Percentiles rank a stretch among this genome's conserved stretches.
These are phyloP conservation scores for Hyposmocoma kahamanoa DNA, from an alignment of 1,140 invertebrate genomes.

Conservation along the genomic window DNA sequence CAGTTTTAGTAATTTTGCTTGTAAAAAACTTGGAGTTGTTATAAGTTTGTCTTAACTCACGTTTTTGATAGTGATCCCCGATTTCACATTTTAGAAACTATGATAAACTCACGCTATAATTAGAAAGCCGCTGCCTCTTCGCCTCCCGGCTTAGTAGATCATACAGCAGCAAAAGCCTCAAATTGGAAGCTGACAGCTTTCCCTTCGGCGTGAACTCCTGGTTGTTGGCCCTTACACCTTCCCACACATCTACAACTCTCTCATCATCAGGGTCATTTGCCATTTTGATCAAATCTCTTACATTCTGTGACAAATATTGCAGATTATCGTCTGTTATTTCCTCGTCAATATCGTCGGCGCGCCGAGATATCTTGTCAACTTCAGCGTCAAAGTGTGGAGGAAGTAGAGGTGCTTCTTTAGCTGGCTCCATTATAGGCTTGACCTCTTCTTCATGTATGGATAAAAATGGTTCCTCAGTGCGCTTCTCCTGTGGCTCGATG, in stretches of 20 bases:
- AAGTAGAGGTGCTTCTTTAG: constrained; percentile 37
- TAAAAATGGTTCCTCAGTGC: constrained; percentile 40
- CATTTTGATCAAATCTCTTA: constrained; percentile 61
- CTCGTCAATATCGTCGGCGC: constrained; percentile 39
- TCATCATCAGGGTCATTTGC: constrained; percentile 52
- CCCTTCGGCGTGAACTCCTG: constrained; percentile 23
- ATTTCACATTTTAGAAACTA: too few species aligned
- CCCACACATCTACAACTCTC: constrained; percentile 48
- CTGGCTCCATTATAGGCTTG: constrained; percentile 52
- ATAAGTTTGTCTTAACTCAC: too few species aligned
- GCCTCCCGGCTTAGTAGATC: constrained; percentile 75
- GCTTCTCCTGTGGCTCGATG: constrained; percentile 38
- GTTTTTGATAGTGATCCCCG: too few species aligned
- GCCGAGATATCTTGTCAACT: constrained; percentile 33
- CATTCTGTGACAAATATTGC: constrained; percentile 57
- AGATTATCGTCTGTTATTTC: constrained; percentile 57
- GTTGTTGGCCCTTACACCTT: constrained; percentile 27
- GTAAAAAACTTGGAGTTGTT: too few species aligned
- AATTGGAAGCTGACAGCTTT: constrained; percentile 49
- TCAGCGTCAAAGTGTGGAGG: constrained; percentile 36
- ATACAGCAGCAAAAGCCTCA: constrained; percentile 71
- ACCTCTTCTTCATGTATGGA: constrained; percentile 51
- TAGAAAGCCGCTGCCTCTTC: constrained; percentile 71
- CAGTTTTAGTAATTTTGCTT: too few species aligned
- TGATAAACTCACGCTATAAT: constrained; percentile 63